Percentiles rank a stretch among this genome's conserved stretches.
These are phyloP conservation scores for Cephalopachus bancanus DNA, from an alignment of 2,797 vertebrate genomes.

Conservation along the genomic window DNA sequence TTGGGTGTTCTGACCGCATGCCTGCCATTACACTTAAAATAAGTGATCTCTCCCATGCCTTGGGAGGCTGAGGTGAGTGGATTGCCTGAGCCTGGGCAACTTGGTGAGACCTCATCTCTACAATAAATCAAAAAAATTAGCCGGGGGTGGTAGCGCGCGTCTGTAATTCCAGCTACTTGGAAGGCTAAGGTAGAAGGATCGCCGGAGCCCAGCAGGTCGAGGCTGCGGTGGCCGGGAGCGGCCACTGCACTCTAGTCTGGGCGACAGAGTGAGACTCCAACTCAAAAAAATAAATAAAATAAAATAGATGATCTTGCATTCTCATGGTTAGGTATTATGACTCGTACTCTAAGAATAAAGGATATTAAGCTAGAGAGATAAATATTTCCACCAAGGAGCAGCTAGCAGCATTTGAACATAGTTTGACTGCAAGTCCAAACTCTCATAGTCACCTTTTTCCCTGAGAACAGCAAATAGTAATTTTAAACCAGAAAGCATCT, in stretches of 20 bases:
- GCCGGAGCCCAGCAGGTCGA: too few relatives aligned
- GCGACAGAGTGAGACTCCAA: too few relatives aligned
- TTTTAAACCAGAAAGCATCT: constrained; percentile 22
- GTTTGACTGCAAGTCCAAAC: not conserved
- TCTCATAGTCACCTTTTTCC: not conserved
- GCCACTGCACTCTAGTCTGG: too few relatives aligned
- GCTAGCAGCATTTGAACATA: not conserved
- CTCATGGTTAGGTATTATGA: not conserved
- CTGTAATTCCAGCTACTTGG: too few relatives aligned
- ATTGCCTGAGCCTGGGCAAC: too few relatives aligned
- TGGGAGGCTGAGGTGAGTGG: too few relatives aligned
- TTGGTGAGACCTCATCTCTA: too few relatives aligned
- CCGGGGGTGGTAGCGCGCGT: too few relatives aligned
- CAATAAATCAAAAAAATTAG: too few relatives aligned
- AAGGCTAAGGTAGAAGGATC: too few relatives aligned
- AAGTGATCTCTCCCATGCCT: too few relatives aligned
- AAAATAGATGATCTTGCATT: not conserved
- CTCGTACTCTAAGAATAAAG: not conserved
- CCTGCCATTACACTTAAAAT: not conserved
- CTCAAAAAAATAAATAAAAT: not conserved
- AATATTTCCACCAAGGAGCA: not conserved
- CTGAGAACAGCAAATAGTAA: not conserved
- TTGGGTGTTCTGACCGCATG: not conserved
- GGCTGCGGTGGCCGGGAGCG: too few relatives aligned
- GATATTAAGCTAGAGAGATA: not conserved